Percentiles rank a stretch among this genome's conserved stretches.
Evolutionary conservation across 2,113 vertebrate species (phyloP).

Genomic region (Riparia riparia): DNA sequence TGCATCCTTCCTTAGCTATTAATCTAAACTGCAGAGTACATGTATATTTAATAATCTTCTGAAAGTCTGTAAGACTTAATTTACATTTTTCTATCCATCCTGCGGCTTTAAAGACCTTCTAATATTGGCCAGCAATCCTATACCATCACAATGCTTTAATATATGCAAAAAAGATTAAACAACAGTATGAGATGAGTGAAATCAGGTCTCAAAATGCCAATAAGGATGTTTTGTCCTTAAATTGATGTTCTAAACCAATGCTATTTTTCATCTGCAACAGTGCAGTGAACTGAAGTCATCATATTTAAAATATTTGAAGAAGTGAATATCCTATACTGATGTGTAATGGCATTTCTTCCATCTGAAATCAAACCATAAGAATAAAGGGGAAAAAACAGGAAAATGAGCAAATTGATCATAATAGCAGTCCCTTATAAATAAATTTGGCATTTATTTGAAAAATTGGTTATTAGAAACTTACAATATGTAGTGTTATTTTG

Average conservation of each 20-base stretch:
- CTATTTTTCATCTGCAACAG: background rate
- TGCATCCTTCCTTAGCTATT: constrained; percentile 63
- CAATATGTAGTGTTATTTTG: constrained; percentile 17
- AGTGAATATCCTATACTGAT: background rate
- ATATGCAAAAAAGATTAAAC: constrained; percentile 1
- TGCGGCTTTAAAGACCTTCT: constrained; percentile 65
- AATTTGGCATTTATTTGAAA: constrained; percentile 63
- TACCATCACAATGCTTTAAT: constrained; percentile 59
- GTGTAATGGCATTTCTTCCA: background rate
- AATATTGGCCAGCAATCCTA: constrained; percentile 60
- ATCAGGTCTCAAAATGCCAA: background rate
- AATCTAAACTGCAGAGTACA: constrained; percentile 63
- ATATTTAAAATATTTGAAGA: constrained; percentile 30
- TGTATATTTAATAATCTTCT: constrained; percentile 78
- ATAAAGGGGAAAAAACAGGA: background rate
- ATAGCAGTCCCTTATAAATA: constrained; percentile 42
- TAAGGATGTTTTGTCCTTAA: constrained; percentile 7
- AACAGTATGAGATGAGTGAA: background rate
- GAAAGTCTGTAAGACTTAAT: constrained; percentile 64
- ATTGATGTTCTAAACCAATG: background rate
- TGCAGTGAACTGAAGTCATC: background rate
- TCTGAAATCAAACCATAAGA: background rate
- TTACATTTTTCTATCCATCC: constrained; percentile 68
- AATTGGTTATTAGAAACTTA: constrained; percentile 52
- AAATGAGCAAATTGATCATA: constrained; percentile 42